Evolutionary conservation across 1,140 invertebrate species (phyloP).

Genomic region (Meloidogyne exigua): DNA sequence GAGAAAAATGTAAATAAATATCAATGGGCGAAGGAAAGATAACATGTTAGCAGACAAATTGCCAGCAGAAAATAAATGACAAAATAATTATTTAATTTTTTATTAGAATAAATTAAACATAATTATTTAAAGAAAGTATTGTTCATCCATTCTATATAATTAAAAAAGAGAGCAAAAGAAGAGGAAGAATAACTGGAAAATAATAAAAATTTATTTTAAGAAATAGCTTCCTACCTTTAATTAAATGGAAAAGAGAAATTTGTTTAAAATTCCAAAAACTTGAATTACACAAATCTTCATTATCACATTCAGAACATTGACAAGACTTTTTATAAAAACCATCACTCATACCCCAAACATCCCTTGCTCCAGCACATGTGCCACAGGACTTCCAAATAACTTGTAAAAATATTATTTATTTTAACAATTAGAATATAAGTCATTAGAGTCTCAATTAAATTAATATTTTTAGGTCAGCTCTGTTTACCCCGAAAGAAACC

Average conservation of each 20-base stretch:
- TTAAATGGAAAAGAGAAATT: not conserved
- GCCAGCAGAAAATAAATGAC: no score
- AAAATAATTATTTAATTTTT: no score
- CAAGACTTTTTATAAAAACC: not conserved
- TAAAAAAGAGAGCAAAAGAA: not conserved
- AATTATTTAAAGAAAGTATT: no score
- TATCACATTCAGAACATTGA: constrained; percentile 2
- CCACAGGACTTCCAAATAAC: not conserved
- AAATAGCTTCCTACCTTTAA: not conserved
- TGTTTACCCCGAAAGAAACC: no score
- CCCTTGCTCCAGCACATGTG: not conserved
- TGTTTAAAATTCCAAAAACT: not conserved
- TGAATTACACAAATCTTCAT: constrained; percentile 1
- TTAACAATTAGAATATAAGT: no score
- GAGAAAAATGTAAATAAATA: no score
- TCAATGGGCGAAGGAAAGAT: no score
- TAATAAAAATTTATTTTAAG: not conserved
- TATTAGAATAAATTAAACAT: no score
- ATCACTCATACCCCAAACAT: not conserved
- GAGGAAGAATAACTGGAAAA: not conserved
- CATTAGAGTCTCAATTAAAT: no score
- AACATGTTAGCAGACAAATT: no score
- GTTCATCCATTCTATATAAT: not conserved
- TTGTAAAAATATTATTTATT: not conserved
- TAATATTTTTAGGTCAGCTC: no score